Percentiles rank a stretch among this genome's conserved stretches.
phyloP scores from a whole-genome alignment of 92 coral and sea anemone species.

The Epizoanthus ramosus region DNA sequence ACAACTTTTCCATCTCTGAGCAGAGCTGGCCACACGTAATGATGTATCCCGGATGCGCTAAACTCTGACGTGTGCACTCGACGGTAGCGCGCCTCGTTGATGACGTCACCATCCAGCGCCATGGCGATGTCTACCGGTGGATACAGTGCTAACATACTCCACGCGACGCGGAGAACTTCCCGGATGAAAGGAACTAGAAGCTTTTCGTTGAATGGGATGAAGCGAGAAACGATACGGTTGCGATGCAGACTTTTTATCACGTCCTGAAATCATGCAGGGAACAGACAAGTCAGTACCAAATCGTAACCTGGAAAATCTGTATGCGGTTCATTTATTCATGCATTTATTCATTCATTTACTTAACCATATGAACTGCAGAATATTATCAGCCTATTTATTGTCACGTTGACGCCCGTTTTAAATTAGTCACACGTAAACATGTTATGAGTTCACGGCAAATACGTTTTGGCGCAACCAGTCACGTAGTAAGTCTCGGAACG shows the following conservation, averaged over 20 bases:
- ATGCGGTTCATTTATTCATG: background rate
- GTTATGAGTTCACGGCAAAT: no score
- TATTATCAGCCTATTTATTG: no score
- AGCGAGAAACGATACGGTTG: slow-evolving; percentile 59
- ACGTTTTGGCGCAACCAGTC: no score
- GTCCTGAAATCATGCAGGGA: slow-evolving; percentile 43
- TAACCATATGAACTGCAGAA: no score
- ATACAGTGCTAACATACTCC: slow-evolving; percentile 74
- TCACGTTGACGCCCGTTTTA: background rate
- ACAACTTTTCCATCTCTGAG: slow-evolving; percentile 72
- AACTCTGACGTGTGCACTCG: slow-evolving; percentile 78
- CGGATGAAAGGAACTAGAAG: slow-evolving; percentile 62
- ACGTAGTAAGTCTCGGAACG: no score
- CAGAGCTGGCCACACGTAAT: slow-evolving; percentile 92
- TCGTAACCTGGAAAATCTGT: background rate
- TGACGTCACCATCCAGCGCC: slow-evolving; percentile 85
- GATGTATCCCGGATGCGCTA: slow-evolving; percentile 79
- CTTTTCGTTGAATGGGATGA: slow-evolving; percentile 71
- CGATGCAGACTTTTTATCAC: slow-evolving; percentile 77
- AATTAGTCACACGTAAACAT: no score
- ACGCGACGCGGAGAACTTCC: slow-evolving; percentile 72
- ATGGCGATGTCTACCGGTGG: slow-evolving; percentile 84
- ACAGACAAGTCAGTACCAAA: background rate
- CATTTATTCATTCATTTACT: no score
- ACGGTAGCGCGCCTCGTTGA: slow-evolving; percentile 80